Evolutionary conservation across 2,797 vertebrate genomes (phyloP).

Genomic region (Scyliorhinus canicula): DNA sequence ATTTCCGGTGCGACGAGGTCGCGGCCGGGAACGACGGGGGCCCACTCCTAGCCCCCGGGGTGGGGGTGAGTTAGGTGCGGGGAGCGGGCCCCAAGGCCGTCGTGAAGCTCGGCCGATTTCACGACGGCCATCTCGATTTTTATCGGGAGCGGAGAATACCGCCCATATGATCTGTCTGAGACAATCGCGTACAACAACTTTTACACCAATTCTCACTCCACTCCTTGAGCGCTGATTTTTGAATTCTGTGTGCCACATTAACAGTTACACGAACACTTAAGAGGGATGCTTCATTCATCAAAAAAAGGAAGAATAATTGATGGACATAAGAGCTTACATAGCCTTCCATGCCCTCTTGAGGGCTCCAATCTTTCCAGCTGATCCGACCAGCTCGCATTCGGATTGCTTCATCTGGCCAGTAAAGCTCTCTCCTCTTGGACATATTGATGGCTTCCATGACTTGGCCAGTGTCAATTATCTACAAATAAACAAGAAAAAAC

Average conservation of each 20-base stretch:
- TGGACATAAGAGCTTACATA: constrained; percentile 69
- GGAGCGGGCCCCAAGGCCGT: too few species aligned
- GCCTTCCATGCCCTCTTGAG: constrained; percentile 97
- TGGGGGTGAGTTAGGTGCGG: too few species aligned
- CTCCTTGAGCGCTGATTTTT: not conserved
- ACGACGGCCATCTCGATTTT: too few species aligned
- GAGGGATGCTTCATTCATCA: not conserved
- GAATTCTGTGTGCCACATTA: not conserved
- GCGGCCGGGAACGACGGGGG: too few species aligned
- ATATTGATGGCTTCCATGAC: constrained; percentile 90
- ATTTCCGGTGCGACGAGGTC: too few species aligned
- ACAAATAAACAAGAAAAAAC: constrained; percentile 37
- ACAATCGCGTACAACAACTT: not conserved
- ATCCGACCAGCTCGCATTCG: constrained; percentile 87
- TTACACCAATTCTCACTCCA: not conserved
- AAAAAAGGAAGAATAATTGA: not conserved
- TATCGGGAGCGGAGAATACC: too few species aligned
- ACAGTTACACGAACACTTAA: not conserved
- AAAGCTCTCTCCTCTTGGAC: constrained; percentile 92
- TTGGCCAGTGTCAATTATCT: constrained; percentile 84
- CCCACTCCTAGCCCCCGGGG: too few species aligned
- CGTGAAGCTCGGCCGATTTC: too few species aligned
- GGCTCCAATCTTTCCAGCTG: constrained; percentile 98
- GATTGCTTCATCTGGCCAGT: constrained; percentile 91
- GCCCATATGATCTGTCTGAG: too few species aligned